phyloP scores from a whole-genome alignment of 2,113 vertebrate genomes.

The Raja brachyura region DNA sequence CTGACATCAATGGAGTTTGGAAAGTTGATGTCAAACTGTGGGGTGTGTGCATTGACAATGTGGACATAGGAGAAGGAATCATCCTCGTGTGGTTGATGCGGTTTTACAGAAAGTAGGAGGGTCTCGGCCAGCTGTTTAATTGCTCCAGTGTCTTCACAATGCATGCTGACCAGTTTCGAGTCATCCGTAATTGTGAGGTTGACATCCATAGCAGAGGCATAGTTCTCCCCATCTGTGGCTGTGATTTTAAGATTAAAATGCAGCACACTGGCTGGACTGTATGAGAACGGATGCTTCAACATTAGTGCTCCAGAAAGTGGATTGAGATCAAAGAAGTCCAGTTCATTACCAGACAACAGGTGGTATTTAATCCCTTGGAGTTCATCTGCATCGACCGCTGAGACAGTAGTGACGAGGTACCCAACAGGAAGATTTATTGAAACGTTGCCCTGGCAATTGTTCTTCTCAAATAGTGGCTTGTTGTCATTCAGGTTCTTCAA shows the following conservation, averaged over 20 bases:
- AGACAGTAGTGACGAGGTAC: conserved; percentile 61
- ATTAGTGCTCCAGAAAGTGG: conserved; percentile 68
- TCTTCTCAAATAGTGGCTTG: conserved; percentile 76
- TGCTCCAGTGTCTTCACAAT: conserved; percentile 79
- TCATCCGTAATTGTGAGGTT: conserved; percentile 67
- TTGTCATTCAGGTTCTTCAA: conserved; percentile 92
- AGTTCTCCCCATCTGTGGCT: conserved; percentile 77
- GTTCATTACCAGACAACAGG: conserved; percentile 79
- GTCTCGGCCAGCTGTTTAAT: conserved; percentile 72
- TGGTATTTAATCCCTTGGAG: conserved; percentile 76
- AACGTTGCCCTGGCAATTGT: conserved; percentile 77
- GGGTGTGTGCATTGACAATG: conserved; percentile 74
- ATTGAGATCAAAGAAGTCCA: conserved; percentile 70
- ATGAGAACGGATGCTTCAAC: conserved; percentile 61
- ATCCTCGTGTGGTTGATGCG: conserved; percentile 62
- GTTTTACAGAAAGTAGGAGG: conserved; percentile 75
- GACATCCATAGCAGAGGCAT: conserved; percentile 66
- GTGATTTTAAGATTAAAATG: conserved; percentile 70
- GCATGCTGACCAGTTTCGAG: conserved; percentile 55
- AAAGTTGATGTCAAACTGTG: conserved; percentile 70
- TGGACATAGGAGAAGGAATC: conserved; percentile 69
- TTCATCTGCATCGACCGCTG: conserved; percentile 85
- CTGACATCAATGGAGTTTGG: conserved; percentile 74
- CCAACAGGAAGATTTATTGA: conserved; percentile 65
- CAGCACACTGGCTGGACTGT: conserved; percentile 45